These are phyloP conservation scores for Caenorhabditis inopinata DNA, from an alignment of 1,140 invertebrate genomes.

Conservation along the genomic window DNA sequence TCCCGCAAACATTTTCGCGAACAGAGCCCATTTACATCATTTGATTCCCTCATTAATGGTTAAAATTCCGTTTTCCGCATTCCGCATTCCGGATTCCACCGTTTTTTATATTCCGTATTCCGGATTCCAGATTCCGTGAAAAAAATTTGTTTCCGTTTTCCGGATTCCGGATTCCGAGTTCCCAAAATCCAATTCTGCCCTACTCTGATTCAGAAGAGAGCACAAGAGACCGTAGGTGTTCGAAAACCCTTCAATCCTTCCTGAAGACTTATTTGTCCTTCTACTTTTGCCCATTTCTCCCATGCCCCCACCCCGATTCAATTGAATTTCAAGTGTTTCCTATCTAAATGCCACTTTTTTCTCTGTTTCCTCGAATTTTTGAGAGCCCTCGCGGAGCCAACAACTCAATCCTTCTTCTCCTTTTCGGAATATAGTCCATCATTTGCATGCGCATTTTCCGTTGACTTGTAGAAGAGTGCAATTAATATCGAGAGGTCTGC, in stretches of 20 bases:
- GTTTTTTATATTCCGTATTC: no score
- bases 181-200: no score
- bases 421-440: neutral
- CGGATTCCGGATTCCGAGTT: no score
- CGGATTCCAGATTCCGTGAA: no score
- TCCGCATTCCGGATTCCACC: no score
- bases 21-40: no score
- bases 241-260: conserved; percentile 1
- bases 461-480: neutral
- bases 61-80: no score
- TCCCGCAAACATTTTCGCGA: no score
- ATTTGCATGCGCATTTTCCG: neutral
- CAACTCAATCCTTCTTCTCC: neutral
- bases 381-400: neutral
- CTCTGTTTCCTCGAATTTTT: neutral
- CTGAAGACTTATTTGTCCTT: neutral
- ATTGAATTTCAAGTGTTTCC: conserved; percentile 33
- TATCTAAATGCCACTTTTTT: conserved; percentile 29
- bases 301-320: neutral
- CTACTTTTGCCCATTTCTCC: neutral
- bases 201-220: no score
- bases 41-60: no score
- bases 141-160: no score
- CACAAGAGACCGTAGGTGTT: conserved; percentile 27
- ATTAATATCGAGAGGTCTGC: neutral